These are phyloP conservation scores for Cricetomys ansorgei DNA, from an alignment of 2,113 vertebrate genomes.

Conservation along the genomic window DNA sequence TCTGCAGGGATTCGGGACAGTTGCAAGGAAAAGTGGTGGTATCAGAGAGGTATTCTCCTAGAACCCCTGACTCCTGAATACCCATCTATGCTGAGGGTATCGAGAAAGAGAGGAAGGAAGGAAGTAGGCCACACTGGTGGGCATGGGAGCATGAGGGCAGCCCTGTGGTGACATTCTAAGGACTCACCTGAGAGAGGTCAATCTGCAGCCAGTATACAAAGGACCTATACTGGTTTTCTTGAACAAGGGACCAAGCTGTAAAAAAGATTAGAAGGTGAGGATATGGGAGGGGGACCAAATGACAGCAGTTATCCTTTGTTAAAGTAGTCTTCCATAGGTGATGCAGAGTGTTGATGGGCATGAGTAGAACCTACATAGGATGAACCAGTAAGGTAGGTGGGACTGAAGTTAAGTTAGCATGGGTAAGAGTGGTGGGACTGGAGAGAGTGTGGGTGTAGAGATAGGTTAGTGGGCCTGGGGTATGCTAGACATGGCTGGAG, in stretches of 20 bases:
- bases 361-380: background rate
- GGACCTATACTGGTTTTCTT: conserved; percentile 74
- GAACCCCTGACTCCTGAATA: background rate
- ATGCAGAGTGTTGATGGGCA: background rate
- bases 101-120: too few species aligned
- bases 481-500: too few species aligned
- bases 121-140: background rate
- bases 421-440: background rate
- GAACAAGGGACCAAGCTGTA: conserved; percentile 75
- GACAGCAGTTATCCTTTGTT: background rate
- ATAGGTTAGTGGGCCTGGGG: background rate
- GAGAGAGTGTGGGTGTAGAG: background rate
- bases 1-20: background rate
- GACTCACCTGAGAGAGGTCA: conserved; percentile 77
- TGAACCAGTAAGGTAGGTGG: background rate
- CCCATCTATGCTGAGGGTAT: background rate
- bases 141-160: background rate
- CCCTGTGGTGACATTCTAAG: background rate
- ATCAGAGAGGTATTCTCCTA: background rate
- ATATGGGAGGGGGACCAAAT: accelerated
- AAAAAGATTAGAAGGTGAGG: background rate
- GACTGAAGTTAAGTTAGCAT: background rate
- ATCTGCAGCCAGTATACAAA: conserved; percentile 74
- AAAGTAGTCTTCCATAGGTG: background rate
- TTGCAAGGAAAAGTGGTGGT: background rate